phyloP scores from a whole-genome alignment of 2,888 invertebrate species.

The Sphaerophoria rueppellii region DNA sequence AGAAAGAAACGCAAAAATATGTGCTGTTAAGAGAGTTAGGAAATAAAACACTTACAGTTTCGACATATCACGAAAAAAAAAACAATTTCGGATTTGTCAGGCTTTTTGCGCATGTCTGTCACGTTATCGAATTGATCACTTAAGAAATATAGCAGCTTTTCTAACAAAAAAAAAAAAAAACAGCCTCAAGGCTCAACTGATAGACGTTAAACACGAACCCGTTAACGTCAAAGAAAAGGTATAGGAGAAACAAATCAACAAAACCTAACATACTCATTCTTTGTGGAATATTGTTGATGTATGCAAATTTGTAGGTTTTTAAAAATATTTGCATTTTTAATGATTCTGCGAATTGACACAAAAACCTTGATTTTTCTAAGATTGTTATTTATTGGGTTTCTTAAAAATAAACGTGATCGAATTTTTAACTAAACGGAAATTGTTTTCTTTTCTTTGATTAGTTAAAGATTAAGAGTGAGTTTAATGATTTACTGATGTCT shows the following conservation, averaged over 20 bases:
- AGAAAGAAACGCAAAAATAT: background rate
- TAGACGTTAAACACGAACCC: background rate
- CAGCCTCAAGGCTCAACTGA: constrained; percentile 13
- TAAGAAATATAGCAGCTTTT: constrained; percentile 1
- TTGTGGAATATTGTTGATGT: background rate
- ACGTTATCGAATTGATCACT: constrained; percentile 25
- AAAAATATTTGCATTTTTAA: constrained; percentile 21
- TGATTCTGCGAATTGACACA: constrained; percentile 37
- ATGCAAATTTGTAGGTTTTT: background rate
- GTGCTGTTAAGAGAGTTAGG: background rate
- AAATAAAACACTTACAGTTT: constrained; percentile 35
- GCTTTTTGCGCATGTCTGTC: constrained; percentile 11
- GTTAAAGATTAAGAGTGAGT: background rate
- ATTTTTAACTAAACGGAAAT: background rate
- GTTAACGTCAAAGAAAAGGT: background rate
- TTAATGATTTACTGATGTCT: too few relatives aligned
- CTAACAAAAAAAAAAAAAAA: too few relatives aligned
- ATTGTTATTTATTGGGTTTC: constrained; percentile 5
- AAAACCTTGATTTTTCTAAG: constrained; percentile 32
- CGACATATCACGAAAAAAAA: constrained; percentile 3
- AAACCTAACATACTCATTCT: background rate
- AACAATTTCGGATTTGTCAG: background rate
- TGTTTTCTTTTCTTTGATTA: background rate
- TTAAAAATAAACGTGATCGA: background rate
- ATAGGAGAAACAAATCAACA: background rate